These are phyloP conservation scores for Alosa sapidissima DNA, from an alignment of 2,797 vertebrate species.

Conservation along the genomic window DNA sequence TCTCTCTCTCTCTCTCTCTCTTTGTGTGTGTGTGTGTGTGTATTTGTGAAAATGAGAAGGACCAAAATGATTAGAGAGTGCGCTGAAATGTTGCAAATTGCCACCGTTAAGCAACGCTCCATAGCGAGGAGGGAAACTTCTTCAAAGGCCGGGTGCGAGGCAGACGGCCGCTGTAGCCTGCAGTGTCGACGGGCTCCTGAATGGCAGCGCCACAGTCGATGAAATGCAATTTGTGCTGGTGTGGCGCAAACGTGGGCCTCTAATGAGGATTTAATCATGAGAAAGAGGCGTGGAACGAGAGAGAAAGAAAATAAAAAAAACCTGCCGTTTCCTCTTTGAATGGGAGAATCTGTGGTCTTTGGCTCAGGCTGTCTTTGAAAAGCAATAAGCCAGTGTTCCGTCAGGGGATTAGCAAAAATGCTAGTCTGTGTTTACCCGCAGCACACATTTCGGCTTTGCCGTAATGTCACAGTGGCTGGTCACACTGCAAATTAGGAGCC, in stretches of 20 bases:
- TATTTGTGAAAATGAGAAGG: neutral
- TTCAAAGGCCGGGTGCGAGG: neutral
- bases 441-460: constrained; percentile 50
- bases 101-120: neutral
- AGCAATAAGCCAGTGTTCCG: constrained; percentile 60
- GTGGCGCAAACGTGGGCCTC: constrained; percentile 40
- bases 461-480: constrained; percentile 45
- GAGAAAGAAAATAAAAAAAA: neutral
- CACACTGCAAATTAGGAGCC: constrained; percentile 55
- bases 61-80: neutral
- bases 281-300: constrained; percentile 38
- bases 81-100: neutral
- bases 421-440: constrained; percentile 55
- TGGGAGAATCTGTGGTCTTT: constrained; percentile 33
- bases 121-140: neutral
- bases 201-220: constrained; percentile 3
- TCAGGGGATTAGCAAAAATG: constrained; percentile 61
- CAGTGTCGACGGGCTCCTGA: neutral
- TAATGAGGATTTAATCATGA: constrained; percentile 52
- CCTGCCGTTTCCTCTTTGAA: constrained; percentile 48
- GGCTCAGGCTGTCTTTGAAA: constrained; percentile 49
- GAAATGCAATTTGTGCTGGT: constrained; percentile 39
- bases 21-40: neutral
- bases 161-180: neutral
- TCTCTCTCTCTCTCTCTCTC: neutral